Conservation (phyloP, 2,888 invertebrate genomes). For the Selenia dentaria region DNA sequence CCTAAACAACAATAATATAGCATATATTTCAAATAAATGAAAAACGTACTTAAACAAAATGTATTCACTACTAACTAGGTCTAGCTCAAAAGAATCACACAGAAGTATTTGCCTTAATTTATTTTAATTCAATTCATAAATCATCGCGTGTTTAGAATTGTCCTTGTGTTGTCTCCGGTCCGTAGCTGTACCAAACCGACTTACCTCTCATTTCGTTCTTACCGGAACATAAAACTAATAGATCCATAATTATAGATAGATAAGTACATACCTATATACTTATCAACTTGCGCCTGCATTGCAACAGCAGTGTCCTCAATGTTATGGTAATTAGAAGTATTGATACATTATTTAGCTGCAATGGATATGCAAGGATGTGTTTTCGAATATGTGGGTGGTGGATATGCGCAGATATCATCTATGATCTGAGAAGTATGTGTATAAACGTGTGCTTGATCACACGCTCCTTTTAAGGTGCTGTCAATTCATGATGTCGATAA, state of each 20-base stretch:
- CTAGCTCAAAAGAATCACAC: too few relatives aligned
- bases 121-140: neutral
- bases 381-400: conserved; percentile 23
- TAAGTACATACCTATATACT: too few relatives aligned
- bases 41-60: too few relatives aligned
- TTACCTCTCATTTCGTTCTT: conserved; percentile 4
- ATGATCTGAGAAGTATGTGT: too few relatives aligned
- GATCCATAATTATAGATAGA: neutral
- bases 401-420: too few relatives aligned
- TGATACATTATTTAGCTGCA: conserved; percentile 17
- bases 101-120: too few relatives aligned
- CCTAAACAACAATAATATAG: too few relatives aligned
- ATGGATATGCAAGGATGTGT: conserved; percentile 22
- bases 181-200: conserved; percentile 1
- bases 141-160: neutral
- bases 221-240: conserved; percentile 13
- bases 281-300: neutral
- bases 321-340: conserved; percentile 19
- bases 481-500: too few relatives aligned
- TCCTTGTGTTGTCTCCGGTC: conserved; percentile 12
- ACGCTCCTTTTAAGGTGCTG: conserved; percentile 15
- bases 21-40: too few relatives aligned
- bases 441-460: conserved; percentile 27
- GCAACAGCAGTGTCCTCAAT: conserved; percentile 22
- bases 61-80: too few relatives aligned